phyloP scores from a whole-genome alignment of 2,113 vertebrate species.

The Aptenodytes patagonicus region DNA sequence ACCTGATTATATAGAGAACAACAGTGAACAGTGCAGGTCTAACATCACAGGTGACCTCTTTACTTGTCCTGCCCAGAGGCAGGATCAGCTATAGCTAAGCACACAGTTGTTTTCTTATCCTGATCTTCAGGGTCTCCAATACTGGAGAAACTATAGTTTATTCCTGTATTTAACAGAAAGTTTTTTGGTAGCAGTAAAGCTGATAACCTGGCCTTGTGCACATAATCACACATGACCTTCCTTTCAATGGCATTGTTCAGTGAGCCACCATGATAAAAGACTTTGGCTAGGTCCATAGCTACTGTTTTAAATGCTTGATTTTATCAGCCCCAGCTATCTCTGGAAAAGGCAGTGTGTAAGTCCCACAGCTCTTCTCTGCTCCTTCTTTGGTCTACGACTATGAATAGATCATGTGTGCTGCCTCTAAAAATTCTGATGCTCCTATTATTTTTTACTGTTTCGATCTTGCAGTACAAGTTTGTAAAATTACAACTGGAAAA shows the following conservation, averaged over 20 bases:
- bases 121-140: not conserved
- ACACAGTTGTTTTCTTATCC: not conserved
- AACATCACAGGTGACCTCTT: not conserved
- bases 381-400: not conserved
- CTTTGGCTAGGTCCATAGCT: not conserved
- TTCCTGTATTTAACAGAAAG: not conserved
- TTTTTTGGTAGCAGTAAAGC: not conserved
- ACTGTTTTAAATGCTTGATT: not conserved
- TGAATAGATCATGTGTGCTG: accelerated
- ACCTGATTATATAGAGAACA: not conserved
- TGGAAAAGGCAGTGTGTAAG: not conserved
- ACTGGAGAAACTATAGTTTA: not conserved
- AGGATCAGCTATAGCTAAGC: not conserved
- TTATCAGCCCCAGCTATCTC: not conserved
- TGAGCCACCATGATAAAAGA: not conserved
- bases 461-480: not conserved
- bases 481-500: not conserved
- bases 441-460: not conserved
- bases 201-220: not conserved
- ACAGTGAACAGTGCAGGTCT: not conserved
- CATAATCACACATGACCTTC: not conserved
- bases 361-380: not conserved
- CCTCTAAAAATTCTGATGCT: not conserved
- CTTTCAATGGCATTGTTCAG: not conserved
- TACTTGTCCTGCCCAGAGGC: not conserved